Evolutionary conservation across 2,888 invertebrate genomes (phyloP).

Genomic region (Habroteleia sp.): DNA sequence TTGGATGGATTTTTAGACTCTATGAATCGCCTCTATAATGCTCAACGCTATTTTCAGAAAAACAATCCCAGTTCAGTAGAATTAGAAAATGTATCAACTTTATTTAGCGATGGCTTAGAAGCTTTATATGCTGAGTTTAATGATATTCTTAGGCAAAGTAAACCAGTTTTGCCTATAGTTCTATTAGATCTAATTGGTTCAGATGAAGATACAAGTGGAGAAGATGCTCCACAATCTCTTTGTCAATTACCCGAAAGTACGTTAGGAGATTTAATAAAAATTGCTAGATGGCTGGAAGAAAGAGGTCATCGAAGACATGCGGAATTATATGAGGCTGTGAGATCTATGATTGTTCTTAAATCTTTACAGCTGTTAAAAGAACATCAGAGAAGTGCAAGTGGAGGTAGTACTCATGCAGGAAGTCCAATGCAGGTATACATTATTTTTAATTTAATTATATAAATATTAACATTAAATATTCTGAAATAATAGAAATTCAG

Average conservation of each 20-base stretch:
- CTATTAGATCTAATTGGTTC: slow-evolving; percentile 92
- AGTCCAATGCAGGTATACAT: slow-evolving; percentile 85
- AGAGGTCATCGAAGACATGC: slow-evolving; percentile 88
- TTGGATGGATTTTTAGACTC: slow-evolving; percentile 85
- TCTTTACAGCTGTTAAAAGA: slow-evolving; percentile 90
- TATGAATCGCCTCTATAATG: slow-evolving; percentile 91
- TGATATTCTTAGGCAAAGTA: slow-evolving; percentile 92
- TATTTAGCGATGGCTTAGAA: slow-evolving; percentile 91
- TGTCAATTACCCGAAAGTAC: slow-evolving; percentile 87
- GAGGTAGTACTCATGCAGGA: slow-evolving; percentile 86
- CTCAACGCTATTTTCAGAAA: slow-evolving; percentile 94
- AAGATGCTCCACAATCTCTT: slow-evolving; percentile 84
- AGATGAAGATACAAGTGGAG: slow-evolving; percentile 88
- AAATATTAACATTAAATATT: no score
- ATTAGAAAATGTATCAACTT: slow-evolving; percentile 91
- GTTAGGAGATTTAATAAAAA: slow-evolving; percentile 87
- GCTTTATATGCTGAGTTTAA: slow-evolving; percentile 94
- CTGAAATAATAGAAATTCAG: no score
- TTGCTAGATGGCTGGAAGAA: slow-evolving; percentile 93
- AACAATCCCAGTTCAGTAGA: slow-evolving; percentile 97
- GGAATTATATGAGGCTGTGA: slow-evolving; percentile 87
- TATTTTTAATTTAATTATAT: slow-evolving; percentile 1
- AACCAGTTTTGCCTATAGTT: slow-evolving; percentile 92
- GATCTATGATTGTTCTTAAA: slow-evolving; percentile 88
- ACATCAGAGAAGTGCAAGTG: slow-evolving; percentile 89